Conservation (phyloP, 2,888 invertebrate genomes). For the Drosophila macrothrix region DNA sequence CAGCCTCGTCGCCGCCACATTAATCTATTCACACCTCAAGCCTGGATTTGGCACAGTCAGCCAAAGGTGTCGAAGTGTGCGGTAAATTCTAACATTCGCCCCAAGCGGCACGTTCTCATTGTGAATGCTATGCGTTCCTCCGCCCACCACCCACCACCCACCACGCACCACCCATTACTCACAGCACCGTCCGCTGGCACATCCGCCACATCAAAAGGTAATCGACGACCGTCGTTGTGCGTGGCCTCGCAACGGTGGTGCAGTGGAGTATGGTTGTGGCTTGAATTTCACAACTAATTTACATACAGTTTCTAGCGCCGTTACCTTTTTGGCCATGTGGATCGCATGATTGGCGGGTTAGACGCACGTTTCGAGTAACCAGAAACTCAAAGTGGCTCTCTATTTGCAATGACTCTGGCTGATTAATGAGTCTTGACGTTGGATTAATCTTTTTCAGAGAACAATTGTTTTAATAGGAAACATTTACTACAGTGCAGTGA, state of each 20-base stretch:
- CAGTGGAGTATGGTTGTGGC: neutral
- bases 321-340: constrained; percentile 65
- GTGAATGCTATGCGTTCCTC: constrained; percentile 12
- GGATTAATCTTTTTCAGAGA: neutral
- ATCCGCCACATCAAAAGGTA: constrained; percentile 76
- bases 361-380: constrained; percentile 33
- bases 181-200: constrained; percentile 24
- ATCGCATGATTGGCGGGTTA: constrained; percentile 42
- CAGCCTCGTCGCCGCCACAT: constrained; percentile 56
- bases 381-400: constrained; percentile 5
- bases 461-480: neutral
- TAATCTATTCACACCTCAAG: constrained; percentile 80
- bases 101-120: constrained; percentile 68
- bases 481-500: neutral
- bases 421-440: neutral
- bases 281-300: constrained; percentile 70
- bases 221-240: constrained; percentile 56
- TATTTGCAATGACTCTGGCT: constrained; percentile 13
- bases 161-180: neutral
- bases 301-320: constrained; percentile 52
- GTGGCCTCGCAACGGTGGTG: constrained; percentile 33
- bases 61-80: constrained; percentile 66
- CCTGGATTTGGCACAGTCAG: constrained; percentile 8
- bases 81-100: constrained; percentile 70
- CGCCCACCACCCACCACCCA: constrained; percentile 1